Evolutionary conservation across 2,797 vertebrate species (phyloP).

Genomic region (Phyllotis vaccarum): DNA sequence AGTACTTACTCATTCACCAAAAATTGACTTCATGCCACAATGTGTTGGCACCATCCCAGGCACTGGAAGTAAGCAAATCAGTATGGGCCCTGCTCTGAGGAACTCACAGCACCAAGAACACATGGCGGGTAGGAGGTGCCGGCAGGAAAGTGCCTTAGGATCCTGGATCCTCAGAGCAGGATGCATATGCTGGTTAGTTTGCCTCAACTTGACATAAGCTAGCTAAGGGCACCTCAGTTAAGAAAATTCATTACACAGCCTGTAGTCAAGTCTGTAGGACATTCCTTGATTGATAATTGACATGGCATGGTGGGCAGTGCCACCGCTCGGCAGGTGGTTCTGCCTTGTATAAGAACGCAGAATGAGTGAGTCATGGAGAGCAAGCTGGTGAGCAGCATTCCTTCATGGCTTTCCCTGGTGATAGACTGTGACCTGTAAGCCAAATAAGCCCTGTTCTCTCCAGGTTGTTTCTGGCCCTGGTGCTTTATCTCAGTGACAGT

Average conservation of each 20-base stretch:
- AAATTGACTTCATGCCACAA: neutral
- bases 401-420: neutral
- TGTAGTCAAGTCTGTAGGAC: neutral
- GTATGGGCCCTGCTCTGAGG: neutral
- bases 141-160: neutral
- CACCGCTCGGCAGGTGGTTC: neutral
- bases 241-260: neutral
- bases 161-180: neutral
- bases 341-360: neutral
- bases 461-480: neutral
- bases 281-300: neutral
- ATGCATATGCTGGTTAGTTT: neutral
- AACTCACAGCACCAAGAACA: neutral
- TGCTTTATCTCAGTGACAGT: too few species aligned
- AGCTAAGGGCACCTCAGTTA: neutral
- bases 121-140: rapidly evolving
- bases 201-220: neutral
- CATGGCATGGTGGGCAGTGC: neutral
- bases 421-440: neutral
- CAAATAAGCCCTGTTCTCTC: neutral
- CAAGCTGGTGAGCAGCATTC: neutral
- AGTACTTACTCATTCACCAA: neutral
- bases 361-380: neutral
- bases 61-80: neutral
- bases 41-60: neutral